phyloP scores from a whole-genome alignment of 2,797 vertebrate species.

The Malurus leucopterus region DNA sequence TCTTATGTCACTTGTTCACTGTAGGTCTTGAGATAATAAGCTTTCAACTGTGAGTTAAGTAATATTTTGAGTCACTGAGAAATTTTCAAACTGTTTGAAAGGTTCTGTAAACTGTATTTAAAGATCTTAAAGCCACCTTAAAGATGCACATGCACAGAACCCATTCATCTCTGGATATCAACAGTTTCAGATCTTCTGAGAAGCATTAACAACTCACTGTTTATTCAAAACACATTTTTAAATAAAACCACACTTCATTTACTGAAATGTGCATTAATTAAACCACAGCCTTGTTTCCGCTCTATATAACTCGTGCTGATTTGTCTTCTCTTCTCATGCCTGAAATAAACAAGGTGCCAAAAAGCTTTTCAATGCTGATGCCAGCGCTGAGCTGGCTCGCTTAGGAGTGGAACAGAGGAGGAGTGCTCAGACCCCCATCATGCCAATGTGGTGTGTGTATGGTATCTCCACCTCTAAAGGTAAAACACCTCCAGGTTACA shows the following conservation, averaged over 20 bases:
- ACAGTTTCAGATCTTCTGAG: not conserved
- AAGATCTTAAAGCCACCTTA: not conserved
- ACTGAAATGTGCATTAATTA: not conserved
- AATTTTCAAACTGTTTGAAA: not conserved
- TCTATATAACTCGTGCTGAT: not conserved
- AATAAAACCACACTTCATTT: not conserved
- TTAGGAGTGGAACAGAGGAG: not conserved
- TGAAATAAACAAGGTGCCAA: not conserved
- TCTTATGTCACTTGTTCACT: not conserved
- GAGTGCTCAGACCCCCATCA: accelerated
- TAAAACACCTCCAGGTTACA: not conserved
- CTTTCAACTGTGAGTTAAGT: not conserved
- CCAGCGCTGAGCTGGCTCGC: not conserved
- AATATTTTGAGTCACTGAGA: not conserved
- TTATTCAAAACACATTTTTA: not conserved
- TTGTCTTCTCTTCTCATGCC: not conserved
- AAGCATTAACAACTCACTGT: not conserved
- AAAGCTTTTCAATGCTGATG: not conserved
- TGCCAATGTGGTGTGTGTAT: not conserved
- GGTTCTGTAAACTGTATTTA: not conserved
- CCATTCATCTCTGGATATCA: not conserved
- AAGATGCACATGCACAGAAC: not conserved
- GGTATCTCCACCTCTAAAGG: too few species aligned
- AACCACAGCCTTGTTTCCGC: not conserved
- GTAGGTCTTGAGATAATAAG: not conserved